Conservation (phyloP, 2,888 invertebrate genomes). For the Agriopis aurantiaria region DNA sequence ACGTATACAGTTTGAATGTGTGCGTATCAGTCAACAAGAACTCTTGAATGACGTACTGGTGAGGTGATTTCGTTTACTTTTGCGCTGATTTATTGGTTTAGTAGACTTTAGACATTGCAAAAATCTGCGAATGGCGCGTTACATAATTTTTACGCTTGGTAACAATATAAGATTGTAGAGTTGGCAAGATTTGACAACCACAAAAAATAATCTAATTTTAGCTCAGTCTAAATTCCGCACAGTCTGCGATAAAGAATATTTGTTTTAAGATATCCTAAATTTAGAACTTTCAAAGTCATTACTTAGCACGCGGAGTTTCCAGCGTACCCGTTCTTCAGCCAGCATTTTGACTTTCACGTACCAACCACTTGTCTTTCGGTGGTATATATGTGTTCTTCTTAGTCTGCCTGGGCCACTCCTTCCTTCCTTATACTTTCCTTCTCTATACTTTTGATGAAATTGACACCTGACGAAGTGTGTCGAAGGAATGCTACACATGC, state of each 20-base stretch:
- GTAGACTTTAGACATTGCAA: slow-evolving; percentile 24
- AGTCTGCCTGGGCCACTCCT: too few species aligned
- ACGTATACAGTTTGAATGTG: slow-evolving; percentile 53
- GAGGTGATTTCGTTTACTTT: slow-evolving; percentile 42
- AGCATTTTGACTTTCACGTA: too few species aligned
- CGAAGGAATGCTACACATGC: too few species aligned
- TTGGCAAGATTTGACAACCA: slow-evolving; percentile 27
- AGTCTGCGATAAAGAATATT: slow-evolving; percentile 1
- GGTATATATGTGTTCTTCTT: too few species aligned
- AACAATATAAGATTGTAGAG: slow-evolving; percentile 9
- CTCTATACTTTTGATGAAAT: too few species aligned
- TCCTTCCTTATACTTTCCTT: too few species aligned
- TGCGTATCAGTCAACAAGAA: slow-evolving; percentile 49
- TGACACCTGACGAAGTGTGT: too few species aligned
- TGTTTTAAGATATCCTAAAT: not conserved
- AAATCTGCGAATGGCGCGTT: slow-evolving; percentile 10
- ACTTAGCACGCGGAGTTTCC: too few species aligned
- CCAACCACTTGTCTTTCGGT: too few species aligned
- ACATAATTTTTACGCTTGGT: slow-evolving; percentile 19
- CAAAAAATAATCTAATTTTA: slow-evolving; percentile 32
- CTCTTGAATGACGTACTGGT: slow-evolving; percentile 58
- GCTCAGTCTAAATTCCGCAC: slow-evolving; percentile 2
- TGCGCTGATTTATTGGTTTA: slow-evolving; percentile 32
- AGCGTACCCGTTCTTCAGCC: too few species aligned
- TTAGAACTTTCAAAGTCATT: not conserved